Conservation (phyloP, 2,113 vertebrate genomes). For the Holacanthus passer region DNA sequence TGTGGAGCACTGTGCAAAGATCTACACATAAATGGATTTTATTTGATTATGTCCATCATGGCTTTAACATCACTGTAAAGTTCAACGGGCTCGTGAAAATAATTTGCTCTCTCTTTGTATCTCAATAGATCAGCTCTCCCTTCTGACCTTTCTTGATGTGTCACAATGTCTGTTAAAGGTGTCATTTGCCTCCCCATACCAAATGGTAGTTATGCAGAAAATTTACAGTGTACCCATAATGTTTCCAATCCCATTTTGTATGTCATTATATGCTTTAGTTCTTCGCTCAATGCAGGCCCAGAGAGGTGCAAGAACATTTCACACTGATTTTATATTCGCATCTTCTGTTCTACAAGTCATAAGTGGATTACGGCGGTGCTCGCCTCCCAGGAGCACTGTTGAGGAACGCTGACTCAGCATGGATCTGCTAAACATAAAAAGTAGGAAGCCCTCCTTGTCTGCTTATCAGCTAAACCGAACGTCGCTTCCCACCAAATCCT, state of each 20-base stretch:
- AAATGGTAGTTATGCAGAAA: neutral
- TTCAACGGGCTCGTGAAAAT: neutral
- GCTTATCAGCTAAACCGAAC: neutral
- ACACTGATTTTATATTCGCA: neutral
- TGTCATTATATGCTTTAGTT: neutral
- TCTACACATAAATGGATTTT: constrained; percentile 20
- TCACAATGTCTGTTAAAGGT: neutral
- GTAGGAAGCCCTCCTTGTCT: neutral
- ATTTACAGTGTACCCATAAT: neutral
- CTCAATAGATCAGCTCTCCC: neutral
- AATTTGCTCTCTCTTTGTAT: neutral
- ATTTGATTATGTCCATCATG: neutral
- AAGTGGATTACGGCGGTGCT: constrained; percentile 2
- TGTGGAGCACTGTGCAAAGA: neutral
- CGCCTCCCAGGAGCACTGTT: neutral
- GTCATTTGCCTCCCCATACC: neutral
- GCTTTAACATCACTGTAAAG: neutral
- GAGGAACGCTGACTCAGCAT: constrained; percentile 6
- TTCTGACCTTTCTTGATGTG: neutral
- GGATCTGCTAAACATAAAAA: constrained; percentile 7
- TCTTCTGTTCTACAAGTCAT: neutral
- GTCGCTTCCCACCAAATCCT: neutral
- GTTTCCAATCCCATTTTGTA: neutral
- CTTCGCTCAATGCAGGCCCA: neutral
- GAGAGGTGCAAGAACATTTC: neutral